Evolutionary conservation across 2,113 vertebrate species (phyloP), one percentile per base, ranked within the genome.

Genomic region (Prinia subflava): DNA sequence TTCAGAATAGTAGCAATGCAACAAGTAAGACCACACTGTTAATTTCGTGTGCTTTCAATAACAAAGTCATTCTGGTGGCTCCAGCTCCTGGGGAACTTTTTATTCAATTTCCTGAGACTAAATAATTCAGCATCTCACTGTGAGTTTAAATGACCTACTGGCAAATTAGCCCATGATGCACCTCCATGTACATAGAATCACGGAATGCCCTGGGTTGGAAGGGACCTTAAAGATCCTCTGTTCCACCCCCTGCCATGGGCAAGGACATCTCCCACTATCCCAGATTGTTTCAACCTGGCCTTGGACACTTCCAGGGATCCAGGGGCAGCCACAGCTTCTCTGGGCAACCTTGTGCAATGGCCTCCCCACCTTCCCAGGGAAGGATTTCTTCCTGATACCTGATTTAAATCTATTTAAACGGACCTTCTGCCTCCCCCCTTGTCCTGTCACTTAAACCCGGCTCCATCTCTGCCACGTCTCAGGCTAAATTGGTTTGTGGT

Each of bases 251-350:
- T 60, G 53, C 44, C 31, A 14, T 12, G 25, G 60, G 25, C 71
- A 50, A 21, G 37, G 11, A 25, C 53, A 30, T 2, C 10, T 82
- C 4, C n/a, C 87, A 19, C 39, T 10, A 2, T 30, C 47, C 47
- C 70, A 62, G 4, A 3, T 0, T 17, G 10, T 28, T 75, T 53
- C 52, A 75, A 0, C n/a, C 47, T 16, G 15, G 24, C 47, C 55
- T 68, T 35, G 70, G 70, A 6, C 55, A 47, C 16, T 62, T 0
- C 55, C 63, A 89, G 46, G 39, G 69, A 44, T 80, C 46, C 67
- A 52, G 50, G 10, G 15, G 4, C 25, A 65, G 49, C 57, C 50
- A 15, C 67, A 80, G 27, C 44, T 65, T 2, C 68, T 89, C 37
- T 73, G 62, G 15, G 5, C 23, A 59, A 1, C 37, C 68, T 37